Percentiles rank a stretch among this genome's conserved stretches.
phyloP scores from a whole-genome alignment of 2,113 vertebrate genomes.

The Coryphaenoides rupestris region DNA sequence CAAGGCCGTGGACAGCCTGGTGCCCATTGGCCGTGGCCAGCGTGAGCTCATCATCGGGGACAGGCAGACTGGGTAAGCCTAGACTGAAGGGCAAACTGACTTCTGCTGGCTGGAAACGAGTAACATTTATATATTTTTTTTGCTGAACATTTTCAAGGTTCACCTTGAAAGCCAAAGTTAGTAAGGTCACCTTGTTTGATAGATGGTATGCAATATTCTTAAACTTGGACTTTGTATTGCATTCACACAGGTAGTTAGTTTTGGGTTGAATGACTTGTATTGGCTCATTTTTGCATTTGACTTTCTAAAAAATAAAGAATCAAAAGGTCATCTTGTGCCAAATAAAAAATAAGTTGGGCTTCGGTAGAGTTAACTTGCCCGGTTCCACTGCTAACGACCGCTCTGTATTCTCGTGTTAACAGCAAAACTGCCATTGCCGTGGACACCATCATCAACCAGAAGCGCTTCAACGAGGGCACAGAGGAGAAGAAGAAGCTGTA shows the following conservation, averaged over 20 bases:
- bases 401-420: conserved; percentile 14
- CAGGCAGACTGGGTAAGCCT: conserved; percentile 89
- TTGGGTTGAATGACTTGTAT: too few species aligned
- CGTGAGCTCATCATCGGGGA: conserved; percentile 98
- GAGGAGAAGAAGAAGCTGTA: conserved; percentile 99
- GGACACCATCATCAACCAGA: conserved; percentile 98
- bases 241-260: too few species aligned
- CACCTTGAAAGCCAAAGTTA: neutral
- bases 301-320: too few species aligned
- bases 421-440: conserved; percentile 98
- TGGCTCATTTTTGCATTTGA: too few species aligned
- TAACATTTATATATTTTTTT: neutral
- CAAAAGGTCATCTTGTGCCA: too few species aligned
- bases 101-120: neutral
- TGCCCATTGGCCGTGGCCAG: conserved; percentile 96
- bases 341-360: neutral
- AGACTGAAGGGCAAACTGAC: neutral
- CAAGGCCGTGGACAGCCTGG: conserved; percentile 97
- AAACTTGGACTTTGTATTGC: too few species aligned
- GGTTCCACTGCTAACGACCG: neutral
- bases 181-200: neutral
- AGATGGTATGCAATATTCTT: too few species aligned
- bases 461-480: conserved; percentile 91
- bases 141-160: neutral
- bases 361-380: neutral